These are phyloP conservation scores for Hystrix brachyura DNA, from an alignment of 2,113 vertebrate genomes.

Conservation along the genomic window DNA sequence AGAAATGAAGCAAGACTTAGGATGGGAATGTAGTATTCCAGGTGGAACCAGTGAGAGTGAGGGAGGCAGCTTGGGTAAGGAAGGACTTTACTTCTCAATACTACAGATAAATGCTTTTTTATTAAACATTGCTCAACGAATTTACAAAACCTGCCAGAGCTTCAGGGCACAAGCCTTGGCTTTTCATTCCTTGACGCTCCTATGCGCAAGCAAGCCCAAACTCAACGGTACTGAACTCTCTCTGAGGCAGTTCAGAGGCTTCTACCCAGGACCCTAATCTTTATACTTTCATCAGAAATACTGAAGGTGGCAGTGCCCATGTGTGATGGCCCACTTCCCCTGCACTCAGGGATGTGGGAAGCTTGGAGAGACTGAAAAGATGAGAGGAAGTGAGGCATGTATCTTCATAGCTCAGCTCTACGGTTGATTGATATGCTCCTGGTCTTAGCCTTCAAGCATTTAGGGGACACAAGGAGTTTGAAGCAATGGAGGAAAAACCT, in stretches of 20 bases:
- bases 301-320: background rate
- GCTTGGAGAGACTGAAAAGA: background rate
- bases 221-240: background rate
- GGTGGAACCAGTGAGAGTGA: background rate
- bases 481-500: background rate
- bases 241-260: background rate
- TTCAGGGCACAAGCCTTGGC: background rate
- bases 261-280: background rate
- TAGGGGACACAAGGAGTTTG: background rate
- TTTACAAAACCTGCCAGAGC: background rate
- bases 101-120: background rate
- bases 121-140: background rate
- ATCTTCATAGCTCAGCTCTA: background rate
- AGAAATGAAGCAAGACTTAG: background rate
- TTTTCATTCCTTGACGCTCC: background rate
- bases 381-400: background rate
- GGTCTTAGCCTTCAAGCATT: background rate
- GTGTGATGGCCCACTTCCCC: background rate
- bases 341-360: background rate
- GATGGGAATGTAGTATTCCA: background rate
- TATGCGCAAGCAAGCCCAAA: background rate
- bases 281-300: background rate
- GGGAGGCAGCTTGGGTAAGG: background rate
- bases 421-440: background rate
- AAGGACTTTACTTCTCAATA: conserved; percentile 31